Evolutionary conservation across 2,113 vertebrate species (phyloP), one percentile per base, ranked within the genome.

Genomic region (Lophius piscatorius): DNA sequence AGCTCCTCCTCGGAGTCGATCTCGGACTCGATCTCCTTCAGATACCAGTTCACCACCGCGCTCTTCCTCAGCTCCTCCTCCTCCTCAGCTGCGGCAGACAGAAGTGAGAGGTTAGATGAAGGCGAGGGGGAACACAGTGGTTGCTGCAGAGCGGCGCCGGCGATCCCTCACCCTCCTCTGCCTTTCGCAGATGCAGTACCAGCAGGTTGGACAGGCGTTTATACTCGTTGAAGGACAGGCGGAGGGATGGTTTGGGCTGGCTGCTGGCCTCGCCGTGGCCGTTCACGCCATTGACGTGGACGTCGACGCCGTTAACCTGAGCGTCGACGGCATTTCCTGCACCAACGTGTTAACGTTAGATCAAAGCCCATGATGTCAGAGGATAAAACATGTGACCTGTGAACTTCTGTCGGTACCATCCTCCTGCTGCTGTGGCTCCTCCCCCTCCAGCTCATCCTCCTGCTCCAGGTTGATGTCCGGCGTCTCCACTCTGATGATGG

Each of bases 401-500:
- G 9, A 17, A n/a, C n/a, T n/a, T n/a, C n/a, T n/a, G n/a, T n/a
- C 18, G 5, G 11, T 80, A 97, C 95, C 93, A 44, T 90, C 78
- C 23, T 87, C 89, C 35, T 81, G 89, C 45, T 90, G 90, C 57
- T 60, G 17, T 29, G 65, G 5, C 63, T 91, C 93, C 9, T 87
- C 82, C 20, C 88, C 91, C 66, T 90, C 86, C 47, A 92, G 78
- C 16, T 95, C 94, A 16, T 97, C 96, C 1, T 96, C 97, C 82
- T 94, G 94, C 64, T 98, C 95, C 84, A 99, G 91, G 87, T 98
- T 99, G 63, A 99, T 85, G 52, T 99, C 98, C 5, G 96, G 98
- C 2, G 96, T 99, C 88, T 99, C 98, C 57, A 99, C 97, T 63
- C 98, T 90, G 82, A 99, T 98, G 76, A 99, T 96, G 26, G 98